Evolutionary conservation across 2,113 vertebrate genomes (phyloP), one percentile per base, ranked within the genome.

Genomic region (Struthidea cinerea): DNA sequence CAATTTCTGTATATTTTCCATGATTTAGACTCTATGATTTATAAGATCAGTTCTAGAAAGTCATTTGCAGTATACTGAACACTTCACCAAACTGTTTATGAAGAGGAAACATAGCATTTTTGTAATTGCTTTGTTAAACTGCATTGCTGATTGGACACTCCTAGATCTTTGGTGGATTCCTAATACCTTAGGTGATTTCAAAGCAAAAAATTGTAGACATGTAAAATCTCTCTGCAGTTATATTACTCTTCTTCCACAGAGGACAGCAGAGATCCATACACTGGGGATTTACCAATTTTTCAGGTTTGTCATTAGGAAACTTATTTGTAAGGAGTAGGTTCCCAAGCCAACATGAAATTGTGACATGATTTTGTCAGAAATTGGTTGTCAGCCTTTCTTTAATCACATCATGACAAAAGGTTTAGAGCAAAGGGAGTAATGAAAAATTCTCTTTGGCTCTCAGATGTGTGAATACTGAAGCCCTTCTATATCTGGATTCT

Each of bases 121-220:
- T 6, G 12, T 22, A 26, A 35, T 60, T 52, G 47, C 10, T 49
- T 47, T 44, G 10, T n/a, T 47, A 52, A 74, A 56, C 27, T 44
- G 1, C 2, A 11, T 35, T 39, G 20, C 3, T 74, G 18, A 35
- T 65, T 52, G 47, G 21, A n/a, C 30, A 32, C 3, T 55, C 6
- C 1, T 26, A 47, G 24, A 37, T 60, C 7, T 60, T 39, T 64
- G 5, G 9, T 69, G 41, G 56, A 47, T 65, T 84, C 4, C 4
- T 77, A 27, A 35, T 19, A 17, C 6, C 5, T 35, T 28, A 59
- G 9, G 12, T 21, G 41, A 41, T 60, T 83, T 80, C 9, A 56
- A 55, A 64, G 7, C 1, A 73, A 83, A 61, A 64, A 57, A 57
- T 0, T 1, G 3, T 53, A n/a, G 1, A 16, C 2, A 20, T 4